Conservation (phyloP, 2,888 invertebrate genomes). For the Plemyria rubiginata region DNA sequence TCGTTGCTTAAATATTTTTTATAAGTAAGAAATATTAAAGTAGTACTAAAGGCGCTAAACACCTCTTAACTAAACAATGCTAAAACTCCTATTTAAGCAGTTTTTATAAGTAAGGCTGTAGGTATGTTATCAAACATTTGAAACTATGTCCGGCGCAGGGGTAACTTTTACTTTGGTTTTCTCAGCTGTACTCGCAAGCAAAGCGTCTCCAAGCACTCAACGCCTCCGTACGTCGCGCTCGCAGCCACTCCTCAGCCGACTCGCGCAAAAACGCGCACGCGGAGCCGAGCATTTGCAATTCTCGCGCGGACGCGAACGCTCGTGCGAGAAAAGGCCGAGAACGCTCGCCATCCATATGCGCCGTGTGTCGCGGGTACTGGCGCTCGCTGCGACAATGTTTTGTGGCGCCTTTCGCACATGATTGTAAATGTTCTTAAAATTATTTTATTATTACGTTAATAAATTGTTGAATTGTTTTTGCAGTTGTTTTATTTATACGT, state of each 20-base stretch:
- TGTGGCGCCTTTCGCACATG: constrained; percentile 40
- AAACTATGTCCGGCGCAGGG: too few species aligned
- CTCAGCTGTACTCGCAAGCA: constrained; percentile 69
- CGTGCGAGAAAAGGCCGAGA: constrained; percentile 29
- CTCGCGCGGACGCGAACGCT: constrained; percentile 14
- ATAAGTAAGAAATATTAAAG: too few species aligned
- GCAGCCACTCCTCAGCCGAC: constrained; percentile 26
- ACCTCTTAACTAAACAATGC: too few species aligned
- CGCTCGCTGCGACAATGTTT: constrained; percentile 58
- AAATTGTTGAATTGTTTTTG: constrained; percentile 11
- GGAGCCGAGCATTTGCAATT: constrained; percentile 12
- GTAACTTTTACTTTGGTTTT: too few species aligned
- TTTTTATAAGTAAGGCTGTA: too few species aligned
- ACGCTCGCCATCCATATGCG: constrained; percentile 53
- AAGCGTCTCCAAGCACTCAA: constrained; percentile 55
- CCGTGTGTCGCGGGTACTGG: constrained; percentile 67
- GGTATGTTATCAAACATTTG: too few species aligned
- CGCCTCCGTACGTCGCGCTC: constrained; percentile 36
- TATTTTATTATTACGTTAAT: constrained; percentile 2
- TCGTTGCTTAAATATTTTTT: too few species aligned
- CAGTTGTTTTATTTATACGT: constrained; percentile 6
- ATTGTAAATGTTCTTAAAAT: constrained; percentile 19
- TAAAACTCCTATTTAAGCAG: too few species aligned
- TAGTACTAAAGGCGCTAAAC: too few species aligned
- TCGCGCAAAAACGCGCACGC: constrained; percentile 17